phyloP scores from a whole-genome alignment of 2,888 invertebrate species.

The Tuberolachnus salignus region DNA sequence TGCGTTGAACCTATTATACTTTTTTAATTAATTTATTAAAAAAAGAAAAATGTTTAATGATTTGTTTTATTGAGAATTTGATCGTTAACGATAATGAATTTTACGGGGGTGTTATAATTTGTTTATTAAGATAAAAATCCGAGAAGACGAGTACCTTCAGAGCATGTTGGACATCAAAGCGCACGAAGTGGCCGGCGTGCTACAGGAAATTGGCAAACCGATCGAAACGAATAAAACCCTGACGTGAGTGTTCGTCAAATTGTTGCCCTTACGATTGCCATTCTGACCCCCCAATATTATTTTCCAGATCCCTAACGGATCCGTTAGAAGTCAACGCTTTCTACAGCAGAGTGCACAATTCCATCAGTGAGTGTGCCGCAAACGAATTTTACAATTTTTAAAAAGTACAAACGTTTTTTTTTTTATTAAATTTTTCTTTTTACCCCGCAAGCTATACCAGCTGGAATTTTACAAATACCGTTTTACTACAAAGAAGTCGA shows the following conservation, averaged over 20 bases:
- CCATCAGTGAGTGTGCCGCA: conserved; percentile 59
- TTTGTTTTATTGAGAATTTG: too few relatives aligned
- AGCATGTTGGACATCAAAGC: conserved; percentile 59
- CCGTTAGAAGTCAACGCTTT: conserved; percentile 61
- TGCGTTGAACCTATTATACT: too few relatives aligned
- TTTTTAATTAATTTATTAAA: too few relatives aligned
- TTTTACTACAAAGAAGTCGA: conserved; percentile 60
- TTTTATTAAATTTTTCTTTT: too few relatives aligned
- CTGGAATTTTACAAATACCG: conserved; percentile 60
- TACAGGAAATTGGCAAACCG: conserved; percentile 57
- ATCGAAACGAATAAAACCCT: background rate
- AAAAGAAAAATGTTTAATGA: too few relatives aligned
- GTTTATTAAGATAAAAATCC: conserved; percentile 58
- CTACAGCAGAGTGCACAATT: conserved; percentile 59
- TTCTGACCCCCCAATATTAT: background rate
- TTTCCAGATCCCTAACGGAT: conserved; percentile 59
- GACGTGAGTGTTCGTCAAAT: conserved; percentile 5
- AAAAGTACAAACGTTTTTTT: background rate
- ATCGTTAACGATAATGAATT: too few relatives aligned
- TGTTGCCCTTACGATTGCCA: too few relatives aligned
- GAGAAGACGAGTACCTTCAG: conserved; percentile 58
- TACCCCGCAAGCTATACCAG: conserved; percentile 59
- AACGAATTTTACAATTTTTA: background rate
- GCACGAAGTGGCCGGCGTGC: conserved; percentile 58
- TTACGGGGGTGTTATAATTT: too few relatives aligned